Conservation (phyloP, 2,797 vertebrate species). For the Myotis findleyi region DNA sequence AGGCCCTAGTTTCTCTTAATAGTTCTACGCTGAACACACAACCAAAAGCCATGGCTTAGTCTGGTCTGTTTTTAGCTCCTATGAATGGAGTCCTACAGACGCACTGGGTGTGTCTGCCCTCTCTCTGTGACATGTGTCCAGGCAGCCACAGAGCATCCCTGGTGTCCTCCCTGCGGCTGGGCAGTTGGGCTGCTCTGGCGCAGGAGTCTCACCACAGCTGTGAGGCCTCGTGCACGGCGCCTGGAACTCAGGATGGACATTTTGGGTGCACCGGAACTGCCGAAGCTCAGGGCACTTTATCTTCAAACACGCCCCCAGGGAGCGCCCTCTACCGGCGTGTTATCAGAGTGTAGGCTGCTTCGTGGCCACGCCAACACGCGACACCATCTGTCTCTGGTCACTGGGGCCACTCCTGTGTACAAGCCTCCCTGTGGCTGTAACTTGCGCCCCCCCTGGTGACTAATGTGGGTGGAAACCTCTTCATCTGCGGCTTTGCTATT, state of each 20-base stretch:
- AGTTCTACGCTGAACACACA: not conserved
- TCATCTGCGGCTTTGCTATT: not conserved
- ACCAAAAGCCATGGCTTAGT: no score
- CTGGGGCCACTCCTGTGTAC: accelerated
- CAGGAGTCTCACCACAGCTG: not conserved
- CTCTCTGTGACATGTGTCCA: not conserved
- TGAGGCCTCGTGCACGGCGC: not conserved
- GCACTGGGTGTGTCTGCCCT: not conserved
- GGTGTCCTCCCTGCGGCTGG: no score
- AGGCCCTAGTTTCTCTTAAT: no score
- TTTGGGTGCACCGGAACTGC: not conserved
- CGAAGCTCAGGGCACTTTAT: not conserved
- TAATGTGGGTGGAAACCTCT: not conserved
- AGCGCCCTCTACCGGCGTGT: no score
- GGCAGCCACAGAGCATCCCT: not conserved
- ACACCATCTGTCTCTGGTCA: no score
- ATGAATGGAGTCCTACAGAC: not conserved
- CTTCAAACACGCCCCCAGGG: no score
- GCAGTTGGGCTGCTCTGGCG: accelerated
- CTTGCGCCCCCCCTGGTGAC: not conserved
- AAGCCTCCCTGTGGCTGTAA: accelerated
- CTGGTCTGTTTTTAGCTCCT: not conserved
- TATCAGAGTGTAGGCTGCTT: not conserved
- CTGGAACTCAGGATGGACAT: accelerated
- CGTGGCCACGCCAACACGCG: not conserved